Evolutionary conservation across 2,797 vertebrate species (phyloP).

Genomic region (Phataginus tetradactyla): DNA sequence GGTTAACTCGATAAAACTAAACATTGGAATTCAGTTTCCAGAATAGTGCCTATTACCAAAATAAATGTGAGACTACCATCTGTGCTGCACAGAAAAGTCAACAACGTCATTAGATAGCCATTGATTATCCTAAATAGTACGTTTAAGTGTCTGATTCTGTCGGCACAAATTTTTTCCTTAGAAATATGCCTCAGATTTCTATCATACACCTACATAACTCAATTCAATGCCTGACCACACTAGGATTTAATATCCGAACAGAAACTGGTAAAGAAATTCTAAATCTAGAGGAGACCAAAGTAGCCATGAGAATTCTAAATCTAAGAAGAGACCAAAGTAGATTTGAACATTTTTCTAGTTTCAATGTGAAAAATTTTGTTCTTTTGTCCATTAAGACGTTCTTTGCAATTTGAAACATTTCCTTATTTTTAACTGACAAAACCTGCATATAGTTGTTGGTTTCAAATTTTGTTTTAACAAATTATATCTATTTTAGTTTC

Average conservation of each 20-base stretch:
- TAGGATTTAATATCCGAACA: conserved; percentile 31
- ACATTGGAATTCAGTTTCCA: conserved; percentile 68
- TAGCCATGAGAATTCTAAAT: not conserved
- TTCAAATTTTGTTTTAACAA: conserved; percentile 53
- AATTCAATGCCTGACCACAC: not conserved
- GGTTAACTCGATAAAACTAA: conserved; percentile 55
- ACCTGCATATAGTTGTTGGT: not conserved
- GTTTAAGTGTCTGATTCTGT: conserved; percentile 51
- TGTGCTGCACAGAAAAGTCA: conserved; percentile 65
- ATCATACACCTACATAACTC: not conserved
- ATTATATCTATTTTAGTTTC: not conserved
- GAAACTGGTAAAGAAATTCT: not conserved
- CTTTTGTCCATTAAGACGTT: not conserved
- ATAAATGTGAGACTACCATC: conserved; percentile 72
- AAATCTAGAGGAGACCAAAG: not conserved
- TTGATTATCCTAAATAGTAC: conserved; percentile 68
- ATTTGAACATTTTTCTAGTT: not conserved
- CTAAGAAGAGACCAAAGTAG: too few relatives aligned
- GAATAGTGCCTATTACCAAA: conserved; percentile 69
- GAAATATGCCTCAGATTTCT: conserved; percentile 45
- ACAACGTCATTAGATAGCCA: conserved; percentile 56
- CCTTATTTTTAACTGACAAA: conserved; percentile 25
- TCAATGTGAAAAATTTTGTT: not conserved
- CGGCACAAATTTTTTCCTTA: conserved; percentile 45
- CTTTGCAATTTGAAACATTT: conserved; percentile 33